A percentile compares a stretch with the other conserved stretches of the same genome.
phyloP scores from a whole-genome alignment of 2,888 invertebrate genomes.

The Pardosa pseudoannulata region DNA sequence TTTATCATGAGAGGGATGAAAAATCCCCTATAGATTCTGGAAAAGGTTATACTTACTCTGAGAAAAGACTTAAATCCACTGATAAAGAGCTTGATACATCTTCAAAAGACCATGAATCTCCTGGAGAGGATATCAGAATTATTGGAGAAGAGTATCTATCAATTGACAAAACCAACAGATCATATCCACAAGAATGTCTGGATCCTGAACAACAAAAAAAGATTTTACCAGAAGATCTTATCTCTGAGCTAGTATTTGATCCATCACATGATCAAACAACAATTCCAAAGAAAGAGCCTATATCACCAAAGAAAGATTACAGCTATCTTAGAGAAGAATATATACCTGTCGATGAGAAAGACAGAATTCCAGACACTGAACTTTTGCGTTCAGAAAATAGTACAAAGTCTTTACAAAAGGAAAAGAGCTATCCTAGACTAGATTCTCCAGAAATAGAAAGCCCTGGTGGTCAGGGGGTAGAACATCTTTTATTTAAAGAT shows the following conservation, averaged over 20 bases:
- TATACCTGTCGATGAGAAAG: not conserved
- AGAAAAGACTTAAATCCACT: not conserved
- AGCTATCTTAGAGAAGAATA: not conserved
- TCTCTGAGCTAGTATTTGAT: too few relatives aligned
- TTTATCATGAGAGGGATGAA: not conserved
- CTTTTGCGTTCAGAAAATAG: not conserved
- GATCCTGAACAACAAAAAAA: too few relatives aligned
- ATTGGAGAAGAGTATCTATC: not conserved
- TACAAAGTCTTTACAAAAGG: not conserved
- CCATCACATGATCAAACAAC: too few relatives aligned
- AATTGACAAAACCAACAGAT: too few relatives aligned
- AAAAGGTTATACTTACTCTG: not conserved
- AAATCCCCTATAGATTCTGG: not conserved
- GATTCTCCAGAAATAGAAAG: too few relatives aligned
- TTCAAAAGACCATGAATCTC: conserved; percentile 6
- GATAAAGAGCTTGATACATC: not conserved
- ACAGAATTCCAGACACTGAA: not conserved
- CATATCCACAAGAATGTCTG: not conserved
- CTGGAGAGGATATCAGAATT: not conserved
- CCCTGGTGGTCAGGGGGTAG: too few relatives aligned
- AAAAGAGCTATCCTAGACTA: too few relatives aligned
- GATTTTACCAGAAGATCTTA: too few relatives aligned
- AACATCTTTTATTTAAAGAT: too few relatives aligned
- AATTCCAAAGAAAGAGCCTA: too few relatives aligned
- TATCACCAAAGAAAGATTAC: too few relatives aligned